Conservation (phyloP, 1,140 invertebrate species). For the Drosophila serrata region DNA sequence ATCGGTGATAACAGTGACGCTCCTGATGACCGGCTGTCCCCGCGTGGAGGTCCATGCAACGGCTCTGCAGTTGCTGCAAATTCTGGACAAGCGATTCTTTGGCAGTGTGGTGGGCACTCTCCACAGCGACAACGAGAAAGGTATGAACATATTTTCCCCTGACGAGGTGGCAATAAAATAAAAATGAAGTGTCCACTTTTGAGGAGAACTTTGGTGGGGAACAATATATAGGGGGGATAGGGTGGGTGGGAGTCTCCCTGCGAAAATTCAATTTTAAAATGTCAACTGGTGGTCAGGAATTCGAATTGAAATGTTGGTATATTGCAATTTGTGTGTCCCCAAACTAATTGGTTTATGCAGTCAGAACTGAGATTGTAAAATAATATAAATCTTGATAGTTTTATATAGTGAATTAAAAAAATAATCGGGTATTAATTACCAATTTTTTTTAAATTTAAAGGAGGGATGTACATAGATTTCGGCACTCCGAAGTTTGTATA, state of each 20-base stretch:
- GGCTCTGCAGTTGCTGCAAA: conserved; percentile 96
- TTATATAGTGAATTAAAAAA: not conserved
- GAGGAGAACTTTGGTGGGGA: not conserved
- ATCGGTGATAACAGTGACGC: conserved; percentile 98
- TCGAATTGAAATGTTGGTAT: not conserved
- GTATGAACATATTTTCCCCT: conserved; percentile 84
- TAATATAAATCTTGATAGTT: not conserved
- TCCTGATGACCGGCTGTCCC: conserved; percentile 98
- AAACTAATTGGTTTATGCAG: not conserved
- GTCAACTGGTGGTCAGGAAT: not conserved
- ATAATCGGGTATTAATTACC: no score
- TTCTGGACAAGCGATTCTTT: conserved; percentile 98
- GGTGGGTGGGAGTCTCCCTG: not conserved
- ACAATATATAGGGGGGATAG: not conserved
- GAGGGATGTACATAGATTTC: no score
- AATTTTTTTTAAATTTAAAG: no score
- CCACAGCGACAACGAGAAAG: conserved; percentile 89
- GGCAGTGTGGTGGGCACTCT: conserved; percentile 90
- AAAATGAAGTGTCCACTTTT: conserved; percentile 3
- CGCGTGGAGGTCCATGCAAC: conserved; percentile 96
- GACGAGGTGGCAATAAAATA: conserved; percentile 22
- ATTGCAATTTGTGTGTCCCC: not conserved
- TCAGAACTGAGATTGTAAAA: no score
- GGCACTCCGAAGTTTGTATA: no score
- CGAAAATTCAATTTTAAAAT: not conserved